These are phyloP conservation scores for Cybosia mesomella DNA, from an alignment of 2,888 invertebrate genomes.

Conservation along the genomic window DNA sequence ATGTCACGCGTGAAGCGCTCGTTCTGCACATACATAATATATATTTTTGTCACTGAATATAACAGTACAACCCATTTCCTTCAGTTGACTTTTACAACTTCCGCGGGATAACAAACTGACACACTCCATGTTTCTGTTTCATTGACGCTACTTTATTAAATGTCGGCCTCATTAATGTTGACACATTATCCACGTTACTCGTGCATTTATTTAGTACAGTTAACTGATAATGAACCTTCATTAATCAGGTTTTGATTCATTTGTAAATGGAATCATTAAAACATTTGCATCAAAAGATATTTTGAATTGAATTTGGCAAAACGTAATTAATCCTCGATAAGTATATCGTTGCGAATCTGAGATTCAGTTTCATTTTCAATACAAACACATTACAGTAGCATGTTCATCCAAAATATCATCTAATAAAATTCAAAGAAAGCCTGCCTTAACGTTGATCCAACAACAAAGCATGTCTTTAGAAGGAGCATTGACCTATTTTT, in stretches of 20 bases:
- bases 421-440: constrained; percentile 32
- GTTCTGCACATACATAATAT: constrained; percentile 11
- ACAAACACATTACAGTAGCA: background rate
- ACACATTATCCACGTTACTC: constrained; percentile 32
- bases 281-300: background rate
- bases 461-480: constrained; percentile 49
- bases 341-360: background rate
- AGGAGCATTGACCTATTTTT: constrained; percentile 59
- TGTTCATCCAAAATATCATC: constrained; percentile 13
- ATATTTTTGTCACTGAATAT: constrained; percentile 19
- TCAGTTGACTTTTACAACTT: constrained; percentile 23
- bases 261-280: constrained; percentile 22
- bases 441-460: constrained; percentile 40
- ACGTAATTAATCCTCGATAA: background rate
- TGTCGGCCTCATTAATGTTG: constrained; percentile 43
- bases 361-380: background rate
- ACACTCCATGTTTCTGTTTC: constrained; percentile 34
- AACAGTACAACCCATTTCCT: constrained; percentile 17
- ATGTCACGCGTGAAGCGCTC: constrained; percentile 8
- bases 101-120: constrained; percentile 32
- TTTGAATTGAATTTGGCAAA: background rate
- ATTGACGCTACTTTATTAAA: constrained; percentile 41
- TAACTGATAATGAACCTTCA: constrained; percentile 40
- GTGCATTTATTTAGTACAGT: constrained; percentile 41
- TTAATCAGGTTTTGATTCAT: constrained; percentile 27